Conservation (phyloP, 2,888 invertebrate genomes). For the Ryuthela nishihirai region DNA sequence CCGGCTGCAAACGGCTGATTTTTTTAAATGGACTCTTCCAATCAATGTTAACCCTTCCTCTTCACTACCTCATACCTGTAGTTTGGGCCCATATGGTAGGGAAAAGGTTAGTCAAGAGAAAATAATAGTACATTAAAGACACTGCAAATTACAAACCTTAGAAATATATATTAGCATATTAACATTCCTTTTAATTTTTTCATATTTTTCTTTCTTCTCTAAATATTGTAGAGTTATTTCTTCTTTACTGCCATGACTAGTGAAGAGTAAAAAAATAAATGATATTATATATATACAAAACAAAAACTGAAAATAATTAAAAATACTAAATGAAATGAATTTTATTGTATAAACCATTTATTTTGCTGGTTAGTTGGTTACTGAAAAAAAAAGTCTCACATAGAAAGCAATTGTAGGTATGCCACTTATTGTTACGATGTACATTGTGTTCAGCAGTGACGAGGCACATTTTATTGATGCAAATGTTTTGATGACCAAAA, state of each 20-base stretch:
- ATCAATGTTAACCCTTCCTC: too few relatives aligned
- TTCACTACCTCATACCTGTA: too few relatives aligned
- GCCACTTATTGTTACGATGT: too few relatives aligned
- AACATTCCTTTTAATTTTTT: slow-evolving; percentile 44
- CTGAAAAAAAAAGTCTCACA: neutral
- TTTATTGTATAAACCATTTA: neutral
- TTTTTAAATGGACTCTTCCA: too few relatives aligned
- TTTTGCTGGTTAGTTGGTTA: neutral
- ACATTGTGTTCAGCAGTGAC: too few relatives aligned
- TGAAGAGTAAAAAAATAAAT: neutral
- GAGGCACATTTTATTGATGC: too few relatives aligned
- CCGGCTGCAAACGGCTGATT: too few relatives aligned
- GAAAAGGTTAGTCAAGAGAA: too few relatives aligned
- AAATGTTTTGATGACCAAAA: too few relatives aligned
- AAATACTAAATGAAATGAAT: neutral
- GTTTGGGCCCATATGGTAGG: too few relatives aligned
- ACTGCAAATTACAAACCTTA: slow-evolving; percentile 3
- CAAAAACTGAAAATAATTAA: slow-evolving; percentile 1
- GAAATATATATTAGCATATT: slow-evolving; percentile 40
- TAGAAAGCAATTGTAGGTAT: neutral
- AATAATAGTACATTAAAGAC: too few relatives aligned
- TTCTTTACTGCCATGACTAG: slow-evolving; percentile 48
- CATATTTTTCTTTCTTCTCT: slow-evolving; percentile 44
- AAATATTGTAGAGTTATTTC: slow-evolving; percentile 46
- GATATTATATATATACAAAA: too few relatives aligned